A percentile compares a stretch with the other conserved stretches of the same genome.
phyloP scores from a whole-genome alignment of 35 echinoderm and acorn worm genomes.

The Diadema setosum region DNA sequence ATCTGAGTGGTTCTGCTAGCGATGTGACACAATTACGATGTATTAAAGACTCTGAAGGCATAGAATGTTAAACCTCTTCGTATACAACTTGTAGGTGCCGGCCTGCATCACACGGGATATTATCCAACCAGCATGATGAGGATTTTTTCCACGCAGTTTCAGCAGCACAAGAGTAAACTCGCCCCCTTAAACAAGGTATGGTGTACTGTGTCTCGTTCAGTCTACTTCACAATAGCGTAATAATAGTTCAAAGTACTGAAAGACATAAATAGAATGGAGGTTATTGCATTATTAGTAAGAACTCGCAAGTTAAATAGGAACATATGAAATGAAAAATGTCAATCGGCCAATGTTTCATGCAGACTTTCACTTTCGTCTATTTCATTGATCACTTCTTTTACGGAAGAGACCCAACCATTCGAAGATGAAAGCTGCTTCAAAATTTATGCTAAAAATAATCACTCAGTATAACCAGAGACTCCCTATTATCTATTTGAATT shows the following conservation, averaged over 20 bases:
- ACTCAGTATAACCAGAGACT: too few species aligned
- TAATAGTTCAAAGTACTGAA: not conserved
- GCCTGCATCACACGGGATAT: not conserved
- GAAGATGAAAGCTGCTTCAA: too few species aligned
- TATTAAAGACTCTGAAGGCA: too few species aligned
- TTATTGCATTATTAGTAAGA: not conserved
- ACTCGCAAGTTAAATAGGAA: too few species aligned
- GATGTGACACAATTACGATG: too few species aligned
- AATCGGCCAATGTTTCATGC: not conserved
- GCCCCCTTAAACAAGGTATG: slow-evolving; percentile 7
- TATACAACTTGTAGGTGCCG: not conserved
- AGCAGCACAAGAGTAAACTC: not conserved
- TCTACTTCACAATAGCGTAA: not conserved
- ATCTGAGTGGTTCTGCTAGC: too few species aligned
- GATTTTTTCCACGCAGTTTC: not conserved
- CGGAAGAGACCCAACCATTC: too few species aligned
- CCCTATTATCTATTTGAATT: too few species aligned
- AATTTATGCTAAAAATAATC: too few species aligned
- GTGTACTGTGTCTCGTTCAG: not conserved
- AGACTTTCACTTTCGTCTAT: not conserved
- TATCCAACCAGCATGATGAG: slow-evolving; percentile 27
- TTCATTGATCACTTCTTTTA: not conserved
- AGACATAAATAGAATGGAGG: not conserved
- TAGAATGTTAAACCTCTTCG: too few species aligned
- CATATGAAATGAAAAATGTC: too few species aligned